Base-by-base conservation (phyloP, 2,888 invertebrate genomes). In the Hirtodrosophila alboralis region DNA sequence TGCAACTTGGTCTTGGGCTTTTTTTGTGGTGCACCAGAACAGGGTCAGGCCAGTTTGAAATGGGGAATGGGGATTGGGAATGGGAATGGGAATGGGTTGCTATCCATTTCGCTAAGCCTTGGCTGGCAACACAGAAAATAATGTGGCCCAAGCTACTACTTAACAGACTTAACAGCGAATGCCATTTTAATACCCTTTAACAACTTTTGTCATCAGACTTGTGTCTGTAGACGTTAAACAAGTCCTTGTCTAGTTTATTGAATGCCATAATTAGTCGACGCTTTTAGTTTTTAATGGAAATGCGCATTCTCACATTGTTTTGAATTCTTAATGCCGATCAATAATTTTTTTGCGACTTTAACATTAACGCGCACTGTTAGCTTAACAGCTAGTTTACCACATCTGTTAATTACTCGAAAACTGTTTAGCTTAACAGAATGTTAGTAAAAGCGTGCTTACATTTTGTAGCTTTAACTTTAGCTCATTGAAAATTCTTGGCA, bases 41-140 rank as follows among this genome's bases (percentile, higher is more conserved):
- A 78, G 78, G 78, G 78, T 78, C 78, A 78, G 79, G 80, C 86
- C 80, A 75, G 84, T 85, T 83, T 76, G 26, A 18, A n/a, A n/a
- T n/a, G n/a, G n/a, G n/a, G n/a, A n/a, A n/a, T n/a, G n/a, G n/a
- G n/a, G n/a, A n/a, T n/a, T n/a, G n/a, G n/a, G n/a, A n/a, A 18
- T 18, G 18, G 18, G 18, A 18, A 18, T 18, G 18, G 18, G 18
- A 76, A 60, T 74, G 69, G 62, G 61, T 62, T 53, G 61, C 41
- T 23, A 18, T 34, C 51, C 62, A 69, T 69, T 56, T 51, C 68
- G 52, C 41, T 13, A 34, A 40, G 30, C 31, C 37, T n/a, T n/a
- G n/a, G n/a, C n/a, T 31, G 6, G 6, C 23, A 7, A 18, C 18
- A n/a, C n/a, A 18, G 18, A 18, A 14, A 12, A 34, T 56, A 49